These are phyloP conservation scores for Herpetotheres cachinnans DNA, from an alignment of 2,113 vertebrate genomes.

Conservation along the genomic window DNA sequence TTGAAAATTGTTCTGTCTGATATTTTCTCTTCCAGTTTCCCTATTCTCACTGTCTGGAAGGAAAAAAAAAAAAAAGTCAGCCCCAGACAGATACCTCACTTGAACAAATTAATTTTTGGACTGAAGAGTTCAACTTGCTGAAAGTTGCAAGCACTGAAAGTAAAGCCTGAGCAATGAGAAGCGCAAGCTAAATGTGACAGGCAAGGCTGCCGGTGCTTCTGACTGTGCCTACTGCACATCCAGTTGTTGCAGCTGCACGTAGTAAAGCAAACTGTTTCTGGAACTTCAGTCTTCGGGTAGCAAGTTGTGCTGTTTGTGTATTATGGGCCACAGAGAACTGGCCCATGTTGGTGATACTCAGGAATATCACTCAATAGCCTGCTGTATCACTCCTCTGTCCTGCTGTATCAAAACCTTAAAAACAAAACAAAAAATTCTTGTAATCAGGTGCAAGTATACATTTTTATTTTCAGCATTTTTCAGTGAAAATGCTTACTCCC, in stretches of 20 bases:
- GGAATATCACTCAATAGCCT: not conserved
- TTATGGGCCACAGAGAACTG: not conserved
- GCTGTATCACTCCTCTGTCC: not conserved
- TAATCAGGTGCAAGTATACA: not conserved
- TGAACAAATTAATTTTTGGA: not conserved
- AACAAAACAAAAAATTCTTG: not conserved
- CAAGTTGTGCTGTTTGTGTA: not conserved
- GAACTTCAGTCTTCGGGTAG: not conserved
- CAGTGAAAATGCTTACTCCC: slow-evolving; percentile 39
- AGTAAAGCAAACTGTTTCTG: not conserved
- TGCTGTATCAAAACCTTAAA: not conserved
- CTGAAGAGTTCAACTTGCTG: not conserved
- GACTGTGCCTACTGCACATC: not conserved
- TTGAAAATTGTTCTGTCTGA: not conserved
- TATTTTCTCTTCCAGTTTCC: not conserved
- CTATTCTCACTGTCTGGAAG: not conserved
- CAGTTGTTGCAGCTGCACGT: not conserved
- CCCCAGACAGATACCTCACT: not conserved
- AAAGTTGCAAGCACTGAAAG: not conserved
- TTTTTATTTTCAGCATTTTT: slow-evolving; percentile 55
- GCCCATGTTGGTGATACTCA: not conserved
- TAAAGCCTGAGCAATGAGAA: not conserved
- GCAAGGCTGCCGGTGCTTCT: not conserved
- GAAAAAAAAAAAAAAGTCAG: not conserved
- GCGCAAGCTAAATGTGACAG: not conserved